Conservation (phyloP, 2,888 invertebrate species). For the Xestia ashworthii region DNA sequence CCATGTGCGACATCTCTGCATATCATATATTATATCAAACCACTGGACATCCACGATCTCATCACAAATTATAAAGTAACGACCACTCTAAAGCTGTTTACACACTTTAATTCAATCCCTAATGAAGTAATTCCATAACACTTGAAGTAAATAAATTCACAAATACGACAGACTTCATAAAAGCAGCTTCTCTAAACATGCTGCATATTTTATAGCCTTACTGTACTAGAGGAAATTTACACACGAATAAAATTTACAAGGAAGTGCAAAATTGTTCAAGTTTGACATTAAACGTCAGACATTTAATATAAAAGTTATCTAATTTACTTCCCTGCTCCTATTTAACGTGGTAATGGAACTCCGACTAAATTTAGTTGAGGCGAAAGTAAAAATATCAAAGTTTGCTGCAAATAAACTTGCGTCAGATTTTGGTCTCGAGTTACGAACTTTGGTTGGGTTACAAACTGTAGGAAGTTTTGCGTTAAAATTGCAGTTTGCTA, state of each 20-base stretch:
- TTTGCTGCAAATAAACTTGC: slow-evolving; percentile 44
- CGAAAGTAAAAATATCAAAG: slow-evolving; percentile 52
- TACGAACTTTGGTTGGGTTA: slow-evolving; percentile 35
- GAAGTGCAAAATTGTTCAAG: slow-evolving; percentile 41
- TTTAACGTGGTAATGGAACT: slow-evolving; percentile 23
- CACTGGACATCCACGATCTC: slow-evolving; percentile 76
- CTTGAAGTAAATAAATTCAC: slow-evolving; percentile 44
- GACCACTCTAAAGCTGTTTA: slow-evolving; percentile 71
- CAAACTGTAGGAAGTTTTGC: slow-evolving; percentile 16
- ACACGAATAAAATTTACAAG: slow-evolving; percentile 27
- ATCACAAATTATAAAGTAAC: slow-evolving; percentile 75
- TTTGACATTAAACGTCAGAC: slow-evolving; percentile 28
- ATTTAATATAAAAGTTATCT: slow-evolving; percentile 38
- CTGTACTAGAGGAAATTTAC: slow-evolving; percentile 31
- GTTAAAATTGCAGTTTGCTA: slow-evolving; percentile 26
- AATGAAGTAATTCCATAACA: slow-evolving; percentile 41
- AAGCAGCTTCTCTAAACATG: slow-evolving; percentile 31
- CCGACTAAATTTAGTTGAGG: slow-evolving; percentile 46
- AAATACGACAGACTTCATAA: slow-evolving; percentile 26
- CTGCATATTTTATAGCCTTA: slow-evolving; percentile 33
- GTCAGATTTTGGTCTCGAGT: slow-evolving; percentile 37
- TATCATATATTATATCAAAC: slow-evolving; percentile 82
- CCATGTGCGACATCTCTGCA: slow-evolving; percentile 72
- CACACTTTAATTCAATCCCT: slow-evolving; percentile 64
- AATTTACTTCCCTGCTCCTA: slow-evolving; percentile 33